A percentile compares a stretch with the other conserved stretches of the same genome.
Conservation (phyloP, 30 jellyfish, hydroid and myxozoan genomes). For the Turritopsis dohrnii region DNA sequence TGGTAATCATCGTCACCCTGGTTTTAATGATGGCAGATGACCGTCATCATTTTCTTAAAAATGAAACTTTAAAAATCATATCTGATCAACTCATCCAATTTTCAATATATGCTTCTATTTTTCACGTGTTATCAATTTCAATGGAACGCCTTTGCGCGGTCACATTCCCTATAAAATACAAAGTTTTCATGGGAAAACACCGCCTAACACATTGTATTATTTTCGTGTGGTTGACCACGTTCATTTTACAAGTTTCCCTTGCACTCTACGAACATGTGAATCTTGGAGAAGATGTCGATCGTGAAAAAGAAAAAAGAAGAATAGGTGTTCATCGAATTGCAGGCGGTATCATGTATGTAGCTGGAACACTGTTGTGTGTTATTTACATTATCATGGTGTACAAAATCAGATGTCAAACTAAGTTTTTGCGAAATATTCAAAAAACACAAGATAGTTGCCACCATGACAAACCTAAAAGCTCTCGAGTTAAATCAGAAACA, state of each 20-base stretch:
- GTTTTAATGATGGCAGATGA: not conserved
- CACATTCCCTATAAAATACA: not conserved
- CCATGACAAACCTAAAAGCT: not conserved
- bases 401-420: not conserved
- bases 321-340: not conserved
- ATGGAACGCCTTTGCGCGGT: not conserved
- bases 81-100: not conserved
- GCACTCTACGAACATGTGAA: not conserved
- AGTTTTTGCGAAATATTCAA: not conserved
- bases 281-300: not conserved
- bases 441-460: not conserved
- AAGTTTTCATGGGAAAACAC: not conserved
- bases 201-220: not conserved
- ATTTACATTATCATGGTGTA: not conserved
- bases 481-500: not conserved
- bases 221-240: not conserved
- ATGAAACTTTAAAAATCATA: not conserved
- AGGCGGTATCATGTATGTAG: not conserved
- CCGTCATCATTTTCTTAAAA: not conserved
- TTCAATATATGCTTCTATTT: slow-evolving; percentile 5
- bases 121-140: not conserved
- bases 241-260: not conserved
- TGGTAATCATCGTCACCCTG: not conserved
- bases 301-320: not conserved
- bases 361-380: not conserved